Evolutionary conservation across 2,888 invertebrate genomes (phyloP).

Genomic region (Beris morrisii): DNA sequence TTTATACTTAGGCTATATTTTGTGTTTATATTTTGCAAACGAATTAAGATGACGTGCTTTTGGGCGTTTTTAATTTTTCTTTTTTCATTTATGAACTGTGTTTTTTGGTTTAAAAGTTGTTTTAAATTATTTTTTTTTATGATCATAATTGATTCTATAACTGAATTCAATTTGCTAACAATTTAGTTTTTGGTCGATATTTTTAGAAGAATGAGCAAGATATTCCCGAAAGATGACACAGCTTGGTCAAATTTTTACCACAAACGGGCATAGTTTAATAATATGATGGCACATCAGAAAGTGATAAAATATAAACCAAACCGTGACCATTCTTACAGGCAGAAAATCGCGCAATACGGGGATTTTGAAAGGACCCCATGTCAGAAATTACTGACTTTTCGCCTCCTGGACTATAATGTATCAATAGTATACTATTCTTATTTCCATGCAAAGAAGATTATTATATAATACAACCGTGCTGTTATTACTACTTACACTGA

Average conservation of each 20-base stretch:
- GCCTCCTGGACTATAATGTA: too few species aligned
- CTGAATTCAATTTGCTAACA: background rate
- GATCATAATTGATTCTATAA: conserved; percentile 31
- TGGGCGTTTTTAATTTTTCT: conserved; percentile 27
- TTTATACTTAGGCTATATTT: conserved; percentile 30
- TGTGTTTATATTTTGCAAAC: conserved; percentile 28
- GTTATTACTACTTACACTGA: too few species aligned
- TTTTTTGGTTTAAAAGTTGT: background rate
- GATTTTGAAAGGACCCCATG: too few species aligned
- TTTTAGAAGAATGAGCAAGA: too few species aligned
- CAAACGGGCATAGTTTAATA: conserved; percentile 24
- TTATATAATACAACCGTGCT: too few species aligned
- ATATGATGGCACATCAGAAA: conserved; percentile 27
- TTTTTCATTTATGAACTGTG: background rate
- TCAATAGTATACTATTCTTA: too few species aligned
- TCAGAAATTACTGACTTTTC: too few species aligned
- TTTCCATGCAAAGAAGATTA: too few species aligned
- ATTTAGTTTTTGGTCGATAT: too few species aligned
- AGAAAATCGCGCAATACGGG: too few species aligned
- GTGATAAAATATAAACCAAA: background rate
- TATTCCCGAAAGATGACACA: too few species aligned
- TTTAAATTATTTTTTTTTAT: conserved; percentile 1
- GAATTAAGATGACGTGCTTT: conserved; percentile 27
- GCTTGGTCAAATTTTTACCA: background rate
- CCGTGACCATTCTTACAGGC: too few species aligned